phyloP scores from a whole-genome alignment of 2,888 invertebrate genomes.

The Drosophila nr. perissopoda region DNA sequence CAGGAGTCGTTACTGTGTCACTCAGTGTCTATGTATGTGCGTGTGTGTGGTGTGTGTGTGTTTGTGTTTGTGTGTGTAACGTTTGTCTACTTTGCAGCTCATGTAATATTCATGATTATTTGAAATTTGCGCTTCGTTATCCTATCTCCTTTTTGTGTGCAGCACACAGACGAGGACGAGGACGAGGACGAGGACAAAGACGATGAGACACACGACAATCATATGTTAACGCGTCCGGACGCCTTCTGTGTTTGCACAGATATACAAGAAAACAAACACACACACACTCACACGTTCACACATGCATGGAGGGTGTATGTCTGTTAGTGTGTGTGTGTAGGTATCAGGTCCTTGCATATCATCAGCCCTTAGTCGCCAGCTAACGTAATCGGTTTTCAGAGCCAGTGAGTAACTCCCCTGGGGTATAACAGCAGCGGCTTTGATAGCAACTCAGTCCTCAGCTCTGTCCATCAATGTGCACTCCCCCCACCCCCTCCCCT shows the following conservation, averaged over 20 bases:
- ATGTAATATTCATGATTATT: slow-evolving; percentile 81
- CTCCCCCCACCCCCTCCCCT: not conserved
- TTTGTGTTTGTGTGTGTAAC: slow-evolving; percentile 47
- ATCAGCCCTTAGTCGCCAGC: slow-evolving; percentile 68
- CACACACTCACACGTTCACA: slow-evolving; percentile 3
- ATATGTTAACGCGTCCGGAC: slow-evolving; percentile 77
- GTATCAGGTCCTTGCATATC: slow-evolving; percentile 70
- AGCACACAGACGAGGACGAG: slow-evolving; percentile 12
- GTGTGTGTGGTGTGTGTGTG: slow-evolving; percentile 10
- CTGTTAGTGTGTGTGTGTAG: not conserved
- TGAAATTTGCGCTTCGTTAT: slow-evolving; percentile 81
- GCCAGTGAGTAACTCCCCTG: slow-evolving; percentile 42
- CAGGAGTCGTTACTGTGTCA: slow-evolving; percentile 29
- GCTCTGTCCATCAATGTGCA: slow-evolving; percentile 42
- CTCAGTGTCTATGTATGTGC: slow-evolving; percentile 18
- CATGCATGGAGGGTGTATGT: not conserved
- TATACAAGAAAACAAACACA: slow-evolving; percentile 34
- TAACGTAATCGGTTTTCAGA: slow-evolving; percentile 75
- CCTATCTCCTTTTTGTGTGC: slow-evolving; percentile 74
- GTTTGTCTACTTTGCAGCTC: slow-evolving; percentile 77
- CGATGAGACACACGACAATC: slow-evolving; percentile 70
- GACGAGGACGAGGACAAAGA: not conserved
- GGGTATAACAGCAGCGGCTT: slow-evolving; percentile 73
- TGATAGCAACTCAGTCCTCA: slow-evolving; percentile 61
- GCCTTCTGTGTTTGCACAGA: slow-evolving; percentile 74